A percentile compares a stretch with the other conserved stretches of the same genome.
Conservation (phyloP, 2,888 invertebrate species). For the Nomada ruficornis region DNA sequence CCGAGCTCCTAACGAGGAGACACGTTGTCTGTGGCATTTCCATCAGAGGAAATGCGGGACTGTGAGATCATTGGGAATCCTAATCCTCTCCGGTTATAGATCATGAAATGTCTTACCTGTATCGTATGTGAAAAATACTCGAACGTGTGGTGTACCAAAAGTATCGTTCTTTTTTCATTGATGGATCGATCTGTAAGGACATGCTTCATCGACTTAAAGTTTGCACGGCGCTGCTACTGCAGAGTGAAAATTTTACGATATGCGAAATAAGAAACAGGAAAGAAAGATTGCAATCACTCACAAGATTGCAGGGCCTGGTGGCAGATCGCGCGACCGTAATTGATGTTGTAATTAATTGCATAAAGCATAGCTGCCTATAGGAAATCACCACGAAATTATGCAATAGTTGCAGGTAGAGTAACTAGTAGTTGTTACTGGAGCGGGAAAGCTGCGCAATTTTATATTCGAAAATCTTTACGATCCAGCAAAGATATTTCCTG, state of each 20-base stretch:
- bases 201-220: too few species aligned
- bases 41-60: conserved; percentile 23
- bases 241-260: not conserved
- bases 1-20: conserved; percentile 53
- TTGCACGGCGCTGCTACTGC: too few species aligned
- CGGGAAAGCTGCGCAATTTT: conserved; percentile 22
- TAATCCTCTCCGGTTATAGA: not conserved
- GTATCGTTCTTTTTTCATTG: too few species aligned
- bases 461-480: conserved; percentile 7
- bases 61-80: conserved; percentile 1
- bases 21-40: conserved; percentile 37
- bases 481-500: conserved; percentile 7
- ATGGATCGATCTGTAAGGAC: too few species aligned
- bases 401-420: conserved; percentile 16
- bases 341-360: conserved; percentile 11
- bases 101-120: not conserved
- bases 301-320: too few species aligned
- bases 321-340: conserved; percentile 9
- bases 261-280: not conserved
- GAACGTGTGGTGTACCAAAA: too few species aligned
- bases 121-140: not conserved
- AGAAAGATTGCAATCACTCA: not conserved
- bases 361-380: conserved; percentile 15
- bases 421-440: not conserved
- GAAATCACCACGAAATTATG: conserved; percentile 40